phyloP scores from a whole-genome alignment of 2,797 vertebrate species.

The Potorous gilbertii region DNA sequence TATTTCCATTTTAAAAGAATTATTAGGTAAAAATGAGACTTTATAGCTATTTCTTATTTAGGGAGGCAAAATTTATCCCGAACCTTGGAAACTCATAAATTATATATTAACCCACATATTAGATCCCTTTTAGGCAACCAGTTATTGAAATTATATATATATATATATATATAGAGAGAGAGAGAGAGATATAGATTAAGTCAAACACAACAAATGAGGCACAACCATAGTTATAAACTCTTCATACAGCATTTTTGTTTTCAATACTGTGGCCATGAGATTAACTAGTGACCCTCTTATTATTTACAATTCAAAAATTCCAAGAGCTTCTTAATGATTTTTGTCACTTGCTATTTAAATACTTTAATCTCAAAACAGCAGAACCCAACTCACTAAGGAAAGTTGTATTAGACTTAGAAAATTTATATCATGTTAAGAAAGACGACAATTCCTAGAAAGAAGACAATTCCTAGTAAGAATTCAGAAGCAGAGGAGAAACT shows the following conservation, averaged over 20 bases:
- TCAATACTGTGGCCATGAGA: neutral
- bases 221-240: neutral
- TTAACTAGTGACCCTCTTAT: neutral
- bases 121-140: neutral
- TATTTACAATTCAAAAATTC: neutral
- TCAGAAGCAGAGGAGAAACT: neutral
- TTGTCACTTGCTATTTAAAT: neutral
- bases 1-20: neutral
- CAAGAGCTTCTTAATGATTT: neutral
- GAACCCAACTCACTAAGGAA: neutral
- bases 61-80: neutral
- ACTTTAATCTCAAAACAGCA: neutral
- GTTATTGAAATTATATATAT: neutral
- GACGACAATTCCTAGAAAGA: neutral
- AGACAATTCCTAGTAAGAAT: neutral
- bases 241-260: neutral
- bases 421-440: neutral
- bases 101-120: neutral
- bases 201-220: neutral
- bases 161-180: neutral
- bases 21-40: constrained; percentile 11
- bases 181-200: neutral
- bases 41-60: neutral
- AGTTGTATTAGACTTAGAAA: neutral
- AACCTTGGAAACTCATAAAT: neutral